phyloP scores from a whole-genome alignment of 2,113 vertebrate species.

The Poeciliopsis turrubarensis region DNA sequence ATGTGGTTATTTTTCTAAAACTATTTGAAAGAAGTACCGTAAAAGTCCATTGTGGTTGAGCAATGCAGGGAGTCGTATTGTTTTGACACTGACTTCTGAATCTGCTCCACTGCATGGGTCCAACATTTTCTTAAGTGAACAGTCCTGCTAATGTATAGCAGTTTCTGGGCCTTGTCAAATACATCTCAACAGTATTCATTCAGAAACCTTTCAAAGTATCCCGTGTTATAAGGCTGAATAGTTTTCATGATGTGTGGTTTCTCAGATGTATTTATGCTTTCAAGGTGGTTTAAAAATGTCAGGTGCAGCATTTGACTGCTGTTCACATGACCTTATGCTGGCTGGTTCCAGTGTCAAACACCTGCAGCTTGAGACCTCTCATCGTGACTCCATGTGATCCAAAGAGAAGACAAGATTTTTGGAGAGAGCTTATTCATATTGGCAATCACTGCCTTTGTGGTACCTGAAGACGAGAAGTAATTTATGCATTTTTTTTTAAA shows the following conservation, averaged over 20 bases:
- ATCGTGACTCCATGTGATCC: conserved; percentile 46
- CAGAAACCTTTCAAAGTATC: not conserved
- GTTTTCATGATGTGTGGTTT: not conserved
- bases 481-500: not conserved
- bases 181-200: not conserved
- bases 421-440: conserved; percentile 8
- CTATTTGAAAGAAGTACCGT: not conserved
- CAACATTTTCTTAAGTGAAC: not conserved
- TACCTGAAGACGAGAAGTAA: not conserved
- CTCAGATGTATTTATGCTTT: not conserved
- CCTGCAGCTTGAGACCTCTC: conserved; percentile 31
- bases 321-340: conserved; percentile 23
- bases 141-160: not conserved
- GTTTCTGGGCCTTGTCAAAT: not conserved
- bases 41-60: not conserved
- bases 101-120: not conserved
- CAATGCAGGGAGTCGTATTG: not conserved
- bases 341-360: conserved; percentile 17
- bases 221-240: not conserved
- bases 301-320: conserved; percentile 37
- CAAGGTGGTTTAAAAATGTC: conserved; percentile 31
- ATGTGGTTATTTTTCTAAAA: not conserved
- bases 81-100: not conserved
- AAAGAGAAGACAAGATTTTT: not conserved
- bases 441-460: not conserved